Conservation (phyloP, 2,888 invertebrate genomes). For the Parnassius smintheus region DNA sequence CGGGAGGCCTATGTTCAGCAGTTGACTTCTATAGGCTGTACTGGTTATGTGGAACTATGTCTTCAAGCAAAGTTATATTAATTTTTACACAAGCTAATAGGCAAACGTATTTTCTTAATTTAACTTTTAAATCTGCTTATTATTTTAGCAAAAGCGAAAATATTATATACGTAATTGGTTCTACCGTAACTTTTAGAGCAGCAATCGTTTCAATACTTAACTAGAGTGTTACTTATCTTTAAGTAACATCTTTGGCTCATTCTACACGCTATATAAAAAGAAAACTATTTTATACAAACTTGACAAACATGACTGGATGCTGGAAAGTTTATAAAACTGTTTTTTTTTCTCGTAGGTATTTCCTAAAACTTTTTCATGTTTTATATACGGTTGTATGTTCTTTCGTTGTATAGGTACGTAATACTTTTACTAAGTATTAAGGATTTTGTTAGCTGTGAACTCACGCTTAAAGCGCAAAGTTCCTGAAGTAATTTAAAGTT, state of each 20-base stretch:
- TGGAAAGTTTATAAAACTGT: too few species aligned
- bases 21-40: too few species aligned
- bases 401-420: neutral
- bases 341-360: neutral
- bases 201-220: slow-evolving; percentile 25
- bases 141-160: slow-evolving; percentile 4
- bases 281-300: too few species aligned
- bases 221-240: slow-evolving; percentile 27
- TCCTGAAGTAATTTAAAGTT: slow-evolving; percentile 25
- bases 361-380: slow-evolving; percentile 5
- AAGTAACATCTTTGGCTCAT: slow-evolving; percentile 36
- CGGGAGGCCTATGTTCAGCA: too few species aligned
- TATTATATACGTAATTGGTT: slow-evolving; percentile 15
- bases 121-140: slow-evolving; percentile 5
- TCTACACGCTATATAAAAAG: slow-evolving; percentile 31
- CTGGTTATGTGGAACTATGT: too few species aligned
- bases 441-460: slow-evolving; percentile 20
- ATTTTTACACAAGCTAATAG: too few species aligned
- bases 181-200: slow-evolving; percentile 25
- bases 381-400: slow-evolving; percentile 1
- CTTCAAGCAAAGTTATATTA: too few species aligned
- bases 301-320: too few species aligned
- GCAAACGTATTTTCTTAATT: neutral
- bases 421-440: slow-evolving; percentile 7
- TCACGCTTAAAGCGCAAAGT: slow-evolving; percentile 11